Evolutionary conservation across 2,888 invertebrate species (phyloP).

Genomic region (Piscicola geometra): DNA sequence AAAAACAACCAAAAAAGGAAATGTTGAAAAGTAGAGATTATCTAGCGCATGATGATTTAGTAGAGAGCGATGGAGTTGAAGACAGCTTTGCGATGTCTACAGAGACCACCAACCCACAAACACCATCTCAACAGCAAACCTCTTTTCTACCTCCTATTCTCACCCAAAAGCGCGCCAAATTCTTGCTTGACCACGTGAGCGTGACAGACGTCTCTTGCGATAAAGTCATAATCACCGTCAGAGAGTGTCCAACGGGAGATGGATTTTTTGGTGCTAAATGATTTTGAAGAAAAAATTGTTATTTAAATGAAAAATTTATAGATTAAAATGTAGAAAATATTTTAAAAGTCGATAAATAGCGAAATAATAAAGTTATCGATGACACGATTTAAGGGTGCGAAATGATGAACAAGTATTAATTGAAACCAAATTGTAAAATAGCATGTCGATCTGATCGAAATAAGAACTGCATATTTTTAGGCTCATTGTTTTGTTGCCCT

Average conservation of each 20-base stretch:
- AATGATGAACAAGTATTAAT: too few species aligned
- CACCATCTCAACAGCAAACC: neutral
- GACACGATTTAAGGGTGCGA: too few species aligned
- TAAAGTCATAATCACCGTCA: conserved; percentile 22
- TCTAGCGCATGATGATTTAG: neutral
- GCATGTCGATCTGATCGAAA: too few species aligned
- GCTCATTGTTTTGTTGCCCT: too few species aligned
- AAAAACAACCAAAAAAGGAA: neutral
- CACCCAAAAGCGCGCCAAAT: conserved; percentile 22
- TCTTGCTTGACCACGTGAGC: conserved; percentile 30
- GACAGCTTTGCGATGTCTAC: neutral
- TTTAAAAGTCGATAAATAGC: too few species aligned
- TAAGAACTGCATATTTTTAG: too few species aligned
- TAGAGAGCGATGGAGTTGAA: neutral
- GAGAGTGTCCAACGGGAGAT: conserved; percentile 31
- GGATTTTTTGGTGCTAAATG: conserved; percentile 23
- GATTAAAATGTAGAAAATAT: too few species aligned
- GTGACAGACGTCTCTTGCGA: conserved; percentile 31
- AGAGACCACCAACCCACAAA: neutral
- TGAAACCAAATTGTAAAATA: too few species aligned
- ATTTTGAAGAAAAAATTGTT: neutral
- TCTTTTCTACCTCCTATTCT: conserved; percentile 13
- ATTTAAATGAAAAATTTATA: too few species aligned
- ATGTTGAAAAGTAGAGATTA: neutral
- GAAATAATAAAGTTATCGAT: too few species aligned